Percentiles rank a stretch among this genome's conserved stretches.
These are phyloP conservation scores for Acheta domesticus DNA, from an alignment of 2,888 invertebrate species.

Conservation along the genomic window DNA sequence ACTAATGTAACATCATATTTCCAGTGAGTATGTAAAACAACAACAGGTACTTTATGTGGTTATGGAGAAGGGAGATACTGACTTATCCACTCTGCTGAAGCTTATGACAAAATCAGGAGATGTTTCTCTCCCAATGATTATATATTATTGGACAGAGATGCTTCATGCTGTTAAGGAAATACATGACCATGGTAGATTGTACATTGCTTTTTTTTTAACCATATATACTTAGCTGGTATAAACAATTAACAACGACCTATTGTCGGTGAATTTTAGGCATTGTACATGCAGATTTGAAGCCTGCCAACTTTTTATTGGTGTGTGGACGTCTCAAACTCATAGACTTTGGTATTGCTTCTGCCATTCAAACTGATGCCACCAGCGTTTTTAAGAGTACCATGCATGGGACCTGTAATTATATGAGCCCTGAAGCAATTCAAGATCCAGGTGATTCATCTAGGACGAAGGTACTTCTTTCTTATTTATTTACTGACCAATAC, in stretches of 20 bases:
- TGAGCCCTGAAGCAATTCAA: conserved; percentile 86
- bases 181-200: conserved; percentile 70
- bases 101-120: conserved; percentile 50
- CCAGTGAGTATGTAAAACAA: conserved; percentile 67
- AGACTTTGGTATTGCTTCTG: conserved; percentile 94
- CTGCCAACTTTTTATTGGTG: conserved; percentile 90
- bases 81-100: conserved; percentile 74
- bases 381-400: conserved; percentile 79
- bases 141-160: conserved; percentile 94
- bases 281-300: conserved; percentile 95
- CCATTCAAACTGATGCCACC: conserved; percentile 82
- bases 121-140: conserved; percentile 70
- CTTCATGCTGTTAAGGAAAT: conserved; percentile 85
- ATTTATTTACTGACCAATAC: conserved; percentile 23
- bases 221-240: too few species aligned
- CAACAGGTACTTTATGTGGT: conserved; percentile 72
- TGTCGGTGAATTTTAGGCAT: conserved; percentile 60
- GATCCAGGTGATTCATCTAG: conserved; percentile 42
- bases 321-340: conserved; percentile 86
- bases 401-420: conserved; percentile 90
- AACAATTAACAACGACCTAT: not conserved
- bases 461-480: not conserved
- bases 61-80: conserved; percentile 89
- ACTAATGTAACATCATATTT: conserved; percentile 41
- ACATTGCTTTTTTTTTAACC: too few species aligned